Evolutionary conservation across 92 coral and sea anemone species (phyloP), one percentile per base, ranked within the genome.

Genomic region (Siderastrea siderea): DNA sequence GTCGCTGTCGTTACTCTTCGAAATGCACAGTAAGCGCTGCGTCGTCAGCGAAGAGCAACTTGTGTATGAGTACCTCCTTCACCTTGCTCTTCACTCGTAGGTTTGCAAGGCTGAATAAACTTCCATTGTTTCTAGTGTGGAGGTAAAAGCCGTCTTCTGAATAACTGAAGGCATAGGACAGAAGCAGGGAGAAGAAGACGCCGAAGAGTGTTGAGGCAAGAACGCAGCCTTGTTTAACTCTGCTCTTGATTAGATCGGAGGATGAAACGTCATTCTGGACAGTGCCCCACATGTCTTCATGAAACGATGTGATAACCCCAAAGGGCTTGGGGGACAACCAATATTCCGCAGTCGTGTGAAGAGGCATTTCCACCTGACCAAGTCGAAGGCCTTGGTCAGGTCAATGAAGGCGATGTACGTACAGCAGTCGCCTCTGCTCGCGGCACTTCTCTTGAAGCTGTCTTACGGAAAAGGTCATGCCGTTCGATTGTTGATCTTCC

Each of bases 121-220:
- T 70, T n/a, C 3, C 46, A 15, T 7, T 14, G 10, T 11, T 44
- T 62, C 69, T 45, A 5, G 54, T 46, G 54, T 69, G 74, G 52
- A 69, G 74, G 74, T n/a, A 69, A 51, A 69, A 5, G 2, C 74
- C 74, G 14, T 69, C 74, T 69, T 69, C 74, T 69, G 74, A 69
- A 16, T 69, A 13, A 14, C 74, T 69, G 54, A 85, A 63, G 46
- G 93, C 80, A 16, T 74, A 61, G 3, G 19, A 15, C 85, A 80
- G 91, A 47, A 87, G 47, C 48, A 91, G 77, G 19, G 84, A 59
- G 77, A 81, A 80, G 48, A 74, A 87, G 61, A 80, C 87, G 15
- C 91, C 91, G 73, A 80, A 86, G 60, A 86, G 87, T 7, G 93
- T 87, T n/a, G 94, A 88, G 4, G 91, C 94, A 8, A 87, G 84